Percentiles rank a stretch among this genome's conserved stretches.
phyloP scores from a whole-genome alignment of 2,113 vertebrate genomes.

The Antechinus flavipes region DNA sequence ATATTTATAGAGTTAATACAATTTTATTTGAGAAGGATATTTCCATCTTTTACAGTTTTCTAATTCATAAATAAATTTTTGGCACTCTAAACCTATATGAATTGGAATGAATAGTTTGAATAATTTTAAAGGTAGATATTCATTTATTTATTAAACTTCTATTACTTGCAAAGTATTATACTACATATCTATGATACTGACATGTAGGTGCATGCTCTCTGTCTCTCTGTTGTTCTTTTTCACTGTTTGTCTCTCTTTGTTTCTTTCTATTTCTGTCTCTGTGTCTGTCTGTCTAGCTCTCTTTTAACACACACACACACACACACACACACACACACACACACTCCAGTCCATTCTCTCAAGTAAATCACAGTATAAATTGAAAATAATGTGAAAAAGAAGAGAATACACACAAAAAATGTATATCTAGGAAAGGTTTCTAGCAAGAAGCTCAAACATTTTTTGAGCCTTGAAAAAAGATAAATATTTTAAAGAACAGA shows the following conservation, averaged over 20 bases:
- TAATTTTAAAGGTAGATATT: background rate
- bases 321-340: background rate
- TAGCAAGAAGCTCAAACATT: background rate
- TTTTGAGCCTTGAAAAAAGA: background rate
- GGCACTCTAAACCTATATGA: background rate
- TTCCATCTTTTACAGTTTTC: background rate
- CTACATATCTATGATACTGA: background rate
- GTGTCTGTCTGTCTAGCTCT: no score
- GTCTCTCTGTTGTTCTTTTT: no score
- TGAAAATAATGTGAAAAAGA: background rate
- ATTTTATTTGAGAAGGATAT: background rate
- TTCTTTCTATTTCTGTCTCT: background rate
- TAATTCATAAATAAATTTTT: background rate
- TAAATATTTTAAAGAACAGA: background rate
- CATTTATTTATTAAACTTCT: background rate
- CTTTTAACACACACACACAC: no score
- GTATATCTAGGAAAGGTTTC: background rate
- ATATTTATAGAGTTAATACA: background rate
- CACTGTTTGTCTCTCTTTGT: no score
- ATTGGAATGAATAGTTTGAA: background rate
- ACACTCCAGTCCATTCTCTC: background rate
- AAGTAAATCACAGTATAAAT: background rate
- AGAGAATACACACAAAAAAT: background rate
- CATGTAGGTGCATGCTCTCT: background rate
- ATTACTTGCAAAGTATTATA: background rate